phyloP scores from a whole-genome alignment of 2,888 invertebrate species.

The Omphaloscelis lunosa region DNA sequence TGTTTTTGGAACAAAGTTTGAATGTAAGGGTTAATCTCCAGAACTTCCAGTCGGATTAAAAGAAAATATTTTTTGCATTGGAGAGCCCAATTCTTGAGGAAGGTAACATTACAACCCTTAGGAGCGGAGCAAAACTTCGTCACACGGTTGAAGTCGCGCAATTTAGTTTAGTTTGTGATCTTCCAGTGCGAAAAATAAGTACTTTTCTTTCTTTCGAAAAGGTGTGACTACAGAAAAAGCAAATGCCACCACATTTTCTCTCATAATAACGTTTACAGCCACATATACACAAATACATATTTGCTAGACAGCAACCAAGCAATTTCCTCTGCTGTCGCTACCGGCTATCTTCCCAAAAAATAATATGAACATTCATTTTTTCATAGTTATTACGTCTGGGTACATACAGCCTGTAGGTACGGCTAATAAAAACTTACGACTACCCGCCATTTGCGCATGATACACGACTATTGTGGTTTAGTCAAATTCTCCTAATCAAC shows the following conservation, averaged over 20 bases:
- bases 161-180: too few species aligned
- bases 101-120: too few species aligned
- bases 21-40: too few species aligned
- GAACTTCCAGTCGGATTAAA: too few species aligned
- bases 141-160: too few species aligned
- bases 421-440: conserved; percentile 80
- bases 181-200: too few species aligned
- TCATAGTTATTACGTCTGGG: conserved; percentile 79
- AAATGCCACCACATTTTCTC: background rate
- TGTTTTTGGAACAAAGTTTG: too few species aligned
- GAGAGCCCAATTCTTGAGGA: too few species aligned
- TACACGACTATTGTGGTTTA: conserved; percentile 63
- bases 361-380: conserved; percentile 79
- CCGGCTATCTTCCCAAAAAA: conserved; percentile 75
- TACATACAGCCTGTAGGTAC: conserved; percentile 75
- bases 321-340: conserved; percentile 73
- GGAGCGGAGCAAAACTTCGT: too few species aligned
- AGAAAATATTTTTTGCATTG: too few species aligned
- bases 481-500: conserved; percentile 67
- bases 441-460: conserved; percentile 56
- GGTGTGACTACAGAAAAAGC: background rate
- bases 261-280: background rate
- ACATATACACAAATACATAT: conserved; percentile 19
- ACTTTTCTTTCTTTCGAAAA: too few species aligned
- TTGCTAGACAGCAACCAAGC: conserved; percentile 10